A percentile compares a stretch with the other conserved stretches of the same genome.
These are phyloP conservation scores for Monochamus alternatus DNA, from an alignment of 2,888 invertebrate genomes.

Conservation along the genomic window DNA sequence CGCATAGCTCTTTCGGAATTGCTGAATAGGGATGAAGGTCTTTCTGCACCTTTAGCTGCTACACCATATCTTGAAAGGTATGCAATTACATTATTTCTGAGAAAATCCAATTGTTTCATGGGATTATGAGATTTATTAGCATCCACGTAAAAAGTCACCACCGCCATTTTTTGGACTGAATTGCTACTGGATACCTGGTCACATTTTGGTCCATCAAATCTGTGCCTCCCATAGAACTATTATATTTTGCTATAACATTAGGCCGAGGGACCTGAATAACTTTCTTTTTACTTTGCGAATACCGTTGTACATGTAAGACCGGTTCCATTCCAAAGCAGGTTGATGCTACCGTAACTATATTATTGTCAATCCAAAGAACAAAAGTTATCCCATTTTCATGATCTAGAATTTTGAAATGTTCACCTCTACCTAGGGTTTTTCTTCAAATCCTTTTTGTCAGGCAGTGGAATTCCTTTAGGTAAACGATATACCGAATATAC, in stretches of 20 bases:
- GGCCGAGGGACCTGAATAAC: conserved; percentile 48
- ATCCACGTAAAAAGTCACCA: conserved; percentile 19
- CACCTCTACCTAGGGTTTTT: not conserved
- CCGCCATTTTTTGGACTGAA: conserved; percentile 39
- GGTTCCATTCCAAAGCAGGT: conserved; percentile 2
- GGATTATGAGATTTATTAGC: not conserved
- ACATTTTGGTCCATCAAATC: conserved; percentile 32
- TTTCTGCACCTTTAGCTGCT: not conserved
- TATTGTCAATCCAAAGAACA: not conserved
- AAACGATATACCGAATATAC: conserved; percentile 22
- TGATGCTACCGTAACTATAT: not conserved
- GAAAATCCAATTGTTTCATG: not conserved
- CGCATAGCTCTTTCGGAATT: not conserved
- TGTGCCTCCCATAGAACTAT: conserved; percentile 51
- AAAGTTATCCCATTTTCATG: not conserved
- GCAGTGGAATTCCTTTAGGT: conserved; percentile 15
- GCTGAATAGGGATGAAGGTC: not conserved
- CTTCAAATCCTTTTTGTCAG: not conserved
- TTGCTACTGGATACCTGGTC: conserved; percentile 37
- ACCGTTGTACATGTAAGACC: not conserved
- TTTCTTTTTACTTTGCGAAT: not conserved
- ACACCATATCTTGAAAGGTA: conserved; percentile 6
- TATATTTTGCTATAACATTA: conserved; percentile 46
- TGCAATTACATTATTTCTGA: not conserved
- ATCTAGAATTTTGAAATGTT: not conserved